Base-by-base conservation (phyloP, 2,113 vertebrate species). In the Progne subis region DNA sequence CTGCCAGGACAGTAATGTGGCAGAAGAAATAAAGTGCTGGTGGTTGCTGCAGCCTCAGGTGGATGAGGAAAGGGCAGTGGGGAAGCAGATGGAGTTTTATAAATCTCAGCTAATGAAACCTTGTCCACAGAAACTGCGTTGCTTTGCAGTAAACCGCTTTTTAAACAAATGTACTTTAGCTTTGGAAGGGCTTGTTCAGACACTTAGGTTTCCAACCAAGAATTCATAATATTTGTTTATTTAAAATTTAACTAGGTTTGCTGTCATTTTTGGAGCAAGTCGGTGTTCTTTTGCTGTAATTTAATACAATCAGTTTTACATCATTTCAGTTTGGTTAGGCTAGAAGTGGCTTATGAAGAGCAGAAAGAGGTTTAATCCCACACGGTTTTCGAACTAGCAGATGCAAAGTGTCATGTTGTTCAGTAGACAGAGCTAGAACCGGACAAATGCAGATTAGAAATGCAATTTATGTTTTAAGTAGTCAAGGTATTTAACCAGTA, bases 201-300 rank as follows among this genome's bases (percentile, higher is more conserved):
- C 79, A 64, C 68, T 83, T 85, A 64, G 41, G 67, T 92, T 96
- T 95, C 72, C 6, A 29, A 90, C 78, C n/a, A 92, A 92, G 87
- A 95, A 95, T 92, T 95, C 37, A 21, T 39, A 19, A 88, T 82
- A 78, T 86, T 95, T 81, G 72, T 95, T 95, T 92, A 70, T 94
- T 95, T 95, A 90, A 94, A 96, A 92, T 92, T 67, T 94, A 86
- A 76, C 88, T 68, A 79, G 49, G 65, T 95, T 96, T 90, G 65
- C 88, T 94, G 92, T 83, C 76, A 83, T 83, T 81, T 94, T 92
- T 95, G 76, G 86, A 90, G 80, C 49, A 86, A 68, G 60, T 46
- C 1, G 2, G 71, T 70, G 64, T 64, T 80, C 79, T 90, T 96
- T 90, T 92, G 71, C 49, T 1, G 9, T 90, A 93, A 92, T 67